Conservation (phyloP, 2,888 invertebrate species). For the Buathra laborator region DNA sequence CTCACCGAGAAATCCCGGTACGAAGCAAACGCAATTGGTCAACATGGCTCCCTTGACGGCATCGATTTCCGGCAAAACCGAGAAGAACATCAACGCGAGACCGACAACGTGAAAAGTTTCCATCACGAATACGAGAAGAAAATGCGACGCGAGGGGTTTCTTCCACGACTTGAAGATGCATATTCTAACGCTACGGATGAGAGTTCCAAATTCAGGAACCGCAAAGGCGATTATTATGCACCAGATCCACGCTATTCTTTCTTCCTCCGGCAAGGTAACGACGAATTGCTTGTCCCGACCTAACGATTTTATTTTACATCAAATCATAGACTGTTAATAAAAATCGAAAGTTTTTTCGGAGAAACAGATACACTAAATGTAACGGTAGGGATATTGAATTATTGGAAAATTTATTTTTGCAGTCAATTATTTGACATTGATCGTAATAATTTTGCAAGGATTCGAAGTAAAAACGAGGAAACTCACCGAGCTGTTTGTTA, state of each 20-base stretch:
- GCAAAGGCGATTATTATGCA: conserved; percentile 94
- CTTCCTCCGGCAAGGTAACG: conserved; percentile 93
- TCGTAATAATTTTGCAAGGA: not conserved
- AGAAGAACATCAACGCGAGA: conserved; percentile 93
- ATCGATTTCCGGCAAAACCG: conserved; percentile 96
- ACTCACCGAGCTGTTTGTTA: conserved; percentile 93
- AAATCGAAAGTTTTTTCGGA: no score
- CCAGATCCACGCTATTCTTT: conserved; percentile 97
- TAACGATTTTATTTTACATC: conserved; percentile 77
- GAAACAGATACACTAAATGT: no score
- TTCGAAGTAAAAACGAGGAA: not conserved
- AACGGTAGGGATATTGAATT: no score
- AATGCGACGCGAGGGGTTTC: conserved; percentile 89
- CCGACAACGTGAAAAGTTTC: conserved; percentile 97
- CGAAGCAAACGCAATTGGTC: conserved; percentile 97
- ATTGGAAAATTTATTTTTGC: no score
- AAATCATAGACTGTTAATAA: not conserved
- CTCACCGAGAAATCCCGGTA: conserved; percentile 91
- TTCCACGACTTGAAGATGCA: conserved; percentile 96
- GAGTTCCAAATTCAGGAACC: conserved; percentile 94
- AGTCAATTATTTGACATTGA: not conserved
- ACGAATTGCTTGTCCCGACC: conserved; percentile 95
- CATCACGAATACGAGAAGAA: conserved; percentile 91
- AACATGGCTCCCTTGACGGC: conserved; percentile 98
- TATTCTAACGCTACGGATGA: conserved; percentile 94